Evolutionary conservation across 30 jellyfish, hydroid and myxozoan genomes (phyloP), one percentile per base, ranked within the genome.

Genomic region (Turritopsis rubra): DNA sequence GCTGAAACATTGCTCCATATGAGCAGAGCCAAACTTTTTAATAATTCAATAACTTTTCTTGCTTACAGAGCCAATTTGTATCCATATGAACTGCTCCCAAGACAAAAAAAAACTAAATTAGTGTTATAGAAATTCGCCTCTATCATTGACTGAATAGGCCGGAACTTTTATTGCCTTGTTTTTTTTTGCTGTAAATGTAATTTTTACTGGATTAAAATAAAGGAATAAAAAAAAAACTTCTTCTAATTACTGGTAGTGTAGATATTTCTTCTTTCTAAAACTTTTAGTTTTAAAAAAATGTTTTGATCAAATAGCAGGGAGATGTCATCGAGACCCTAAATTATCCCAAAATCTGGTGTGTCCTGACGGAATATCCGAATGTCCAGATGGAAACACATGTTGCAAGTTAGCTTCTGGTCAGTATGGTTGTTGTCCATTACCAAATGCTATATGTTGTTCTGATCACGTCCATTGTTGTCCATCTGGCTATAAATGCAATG

Each of bases 281-380:
- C n/a, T n/a, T n/a, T n/a, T n/a, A n/a, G n/a, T n/a, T n/a, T n/a
- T n/a, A n/a, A n/a, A n/a, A n/a, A n/a, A n/a, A n/a, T n/a, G n/a
- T n/a, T n/a, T n/a, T n/a, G n/a, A n/a, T n/a, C n/a, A n/a, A n/a
- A n/a, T 41, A 41, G 60, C 5, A 41, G 60, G 60, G 13, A 41
- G 60, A 3, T 41, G 60, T 41, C 5, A 3, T 41, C 5, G 60
- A 41, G 60, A 41, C 60, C 60, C 60, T 3, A 41, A 41, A 5
- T 13, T 13, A 41, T 41, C 60, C 60, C 13, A 3, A 41, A 41
- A 41, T 71, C 82, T 86, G 21, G 52, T 75, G 52, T 90, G 97
- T 68, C 97, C 97, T 17, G 97, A 86, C 83, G 90, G 89, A n/a
- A 65, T 29, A 29, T 79, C 95, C 9, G 85, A 53, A 54, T 90